Evolutionary conservation across 2,888 invertebrate genomes (phyloP), one percentile per base, ranked within the genome.

Genomic region (Athalia rosae): DNA sequence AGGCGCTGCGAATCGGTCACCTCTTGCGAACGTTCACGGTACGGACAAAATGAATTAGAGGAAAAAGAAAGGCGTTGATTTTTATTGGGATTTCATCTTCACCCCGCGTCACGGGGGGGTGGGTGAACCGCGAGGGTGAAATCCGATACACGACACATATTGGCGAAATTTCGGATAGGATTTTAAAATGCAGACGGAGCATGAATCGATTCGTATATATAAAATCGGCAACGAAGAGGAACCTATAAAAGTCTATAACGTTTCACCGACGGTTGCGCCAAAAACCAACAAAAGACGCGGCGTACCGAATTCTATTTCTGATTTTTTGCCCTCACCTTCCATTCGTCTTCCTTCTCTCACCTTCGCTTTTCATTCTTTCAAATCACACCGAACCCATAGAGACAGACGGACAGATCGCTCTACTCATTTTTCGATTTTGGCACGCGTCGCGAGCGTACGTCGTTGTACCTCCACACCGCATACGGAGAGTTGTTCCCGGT

Each of bases 381-480:
- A 28, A 28, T 28, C 28, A 28, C 28, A 28, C 28, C 28, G 28
- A 28, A 28, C 28, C 28, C 28, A 28, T 28, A 28, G 28, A 28
- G 28, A 28, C 28, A 2, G 28, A 28, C 28, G 2, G 28, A 28
- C 28, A 2, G 28, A 28, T n/a, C n/a, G 28, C 67, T 67, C 67
- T 15, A 67, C 67, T 67, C 67, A 48, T 67, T 67, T 67, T 67
- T 67, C 48, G 85, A 85, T 86, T 88, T 87, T 87, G 87, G 87
- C 87, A 88, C 87, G 88, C 88, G 88, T 81, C 28, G 28, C 84
- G 85, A 81, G 78, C 76, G 81, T 83, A 82, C 83, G 82, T 83
- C 4, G 48, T 50, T 48, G 67, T 67, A 28, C 53, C 13, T 13
- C 47, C 28, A 76, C 28, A 76, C 64, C 41, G 66, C 50, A 76